Conservation (phyloP, 2,888 invertebrate genomes). For the Orthosia cruda region DNA sequence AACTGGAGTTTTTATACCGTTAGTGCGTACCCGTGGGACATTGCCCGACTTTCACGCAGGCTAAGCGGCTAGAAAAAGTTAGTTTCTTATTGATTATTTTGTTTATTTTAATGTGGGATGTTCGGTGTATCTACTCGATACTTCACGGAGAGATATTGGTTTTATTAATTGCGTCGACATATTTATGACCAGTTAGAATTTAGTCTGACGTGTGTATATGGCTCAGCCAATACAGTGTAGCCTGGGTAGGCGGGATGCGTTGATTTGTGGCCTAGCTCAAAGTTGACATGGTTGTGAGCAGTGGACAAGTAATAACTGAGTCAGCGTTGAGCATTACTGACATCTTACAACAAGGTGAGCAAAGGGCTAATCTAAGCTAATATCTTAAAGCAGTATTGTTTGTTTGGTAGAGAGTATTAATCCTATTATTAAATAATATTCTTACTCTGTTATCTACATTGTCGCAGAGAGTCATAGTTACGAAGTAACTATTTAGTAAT, state of each 20-base stretch:
- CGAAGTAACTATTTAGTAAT: too few relatives aligned
- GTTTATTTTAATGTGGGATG: neutral
- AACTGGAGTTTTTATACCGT: too few relatives aligned
- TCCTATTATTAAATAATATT: too few relatives aligned
- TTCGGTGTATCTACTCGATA: neutral
- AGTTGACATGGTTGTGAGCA: neutral
- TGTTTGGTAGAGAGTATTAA: too few relatives aligned
- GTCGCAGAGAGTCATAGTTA: too few relatives aligned
- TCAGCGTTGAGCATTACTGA: neutral
- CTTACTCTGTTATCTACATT: too few relatives aligned
- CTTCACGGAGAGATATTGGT: neutral
- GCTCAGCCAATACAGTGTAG: neutral
- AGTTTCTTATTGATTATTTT: neutral
- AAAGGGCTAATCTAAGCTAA: neutral
- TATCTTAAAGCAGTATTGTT: too few relatives aligned
- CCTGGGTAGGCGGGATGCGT: neutral
- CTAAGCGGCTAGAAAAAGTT: too few relatives aligned
- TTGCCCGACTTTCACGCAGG: too few relatives aligned
- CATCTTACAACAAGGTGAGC: neutral
- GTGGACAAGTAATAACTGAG: neutral
- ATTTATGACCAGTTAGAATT: conserved; percentile 13
- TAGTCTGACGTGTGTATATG: conserved; percentile 15
- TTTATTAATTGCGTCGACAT: conserved; percentile 10
- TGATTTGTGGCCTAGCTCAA: conserved; percentile 16
- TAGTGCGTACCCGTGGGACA: too few relatives aligned